phyloP scores from a whole-genome alignment of 2,797 vertebrate species.

The Neomorphus geoffroyi region DNA sequence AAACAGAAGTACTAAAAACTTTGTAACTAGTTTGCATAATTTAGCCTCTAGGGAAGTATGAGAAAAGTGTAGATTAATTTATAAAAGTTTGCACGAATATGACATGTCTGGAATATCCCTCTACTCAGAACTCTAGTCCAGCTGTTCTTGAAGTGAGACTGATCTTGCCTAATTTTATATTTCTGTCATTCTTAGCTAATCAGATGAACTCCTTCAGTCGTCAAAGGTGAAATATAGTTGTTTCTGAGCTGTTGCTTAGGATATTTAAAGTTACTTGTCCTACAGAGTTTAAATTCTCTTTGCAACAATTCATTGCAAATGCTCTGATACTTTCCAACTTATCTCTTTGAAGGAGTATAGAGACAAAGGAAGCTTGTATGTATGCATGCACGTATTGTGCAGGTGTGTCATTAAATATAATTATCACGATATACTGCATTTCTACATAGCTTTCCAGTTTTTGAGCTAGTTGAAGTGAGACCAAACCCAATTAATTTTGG shows the following conservation, averaged over 20 bases:
- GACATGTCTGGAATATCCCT: neutral
- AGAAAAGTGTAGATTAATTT: neutral
- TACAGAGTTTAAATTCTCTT: neutral
- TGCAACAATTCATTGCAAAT: neutral
- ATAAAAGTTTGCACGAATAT: rapidly evolving
- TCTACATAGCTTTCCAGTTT: neutral
- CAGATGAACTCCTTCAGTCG: neutral
- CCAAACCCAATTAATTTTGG: neutral
- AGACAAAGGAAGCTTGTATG: neutral
- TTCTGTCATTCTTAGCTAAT: neutral
- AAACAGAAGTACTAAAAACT: neutral
- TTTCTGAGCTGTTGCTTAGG: neutral
- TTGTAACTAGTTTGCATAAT: neutral
- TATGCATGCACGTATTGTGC: neutral
- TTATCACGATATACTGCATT: neutral
- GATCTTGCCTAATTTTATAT: neutral
- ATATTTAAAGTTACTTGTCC: neutral
- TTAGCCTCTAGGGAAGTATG: neutral
- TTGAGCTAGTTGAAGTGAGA: neutral
- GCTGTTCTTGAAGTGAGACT: neutral
- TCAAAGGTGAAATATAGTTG: neutral
- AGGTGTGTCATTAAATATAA: neutral
- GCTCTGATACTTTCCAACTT: neutral
- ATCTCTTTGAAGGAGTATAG: neutral
- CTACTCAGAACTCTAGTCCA: neutral